A percentile compares a stretch with the other conserved stretches of the same genome.
Conservation (phyloP, 2,797 vertebrate genomes). For the Huso huso region DNA sequence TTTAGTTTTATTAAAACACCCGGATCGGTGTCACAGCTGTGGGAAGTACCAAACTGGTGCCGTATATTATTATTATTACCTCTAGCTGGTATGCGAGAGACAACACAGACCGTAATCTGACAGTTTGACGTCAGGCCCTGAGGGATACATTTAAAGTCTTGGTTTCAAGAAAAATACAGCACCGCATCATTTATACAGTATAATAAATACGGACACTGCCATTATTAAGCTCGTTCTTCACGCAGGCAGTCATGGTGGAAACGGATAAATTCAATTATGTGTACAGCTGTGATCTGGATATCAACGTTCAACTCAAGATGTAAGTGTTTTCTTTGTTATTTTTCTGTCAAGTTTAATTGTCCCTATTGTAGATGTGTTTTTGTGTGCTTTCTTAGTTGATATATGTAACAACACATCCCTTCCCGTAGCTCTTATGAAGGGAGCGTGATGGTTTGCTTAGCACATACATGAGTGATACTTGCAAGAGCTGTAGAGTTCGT, state of each 20-base stretch:
- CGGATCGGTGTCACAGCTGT: background rate
- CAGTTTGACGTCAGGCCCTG: background rate
- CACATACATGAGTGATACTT: no score
- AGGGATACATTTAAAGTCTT: background rate
- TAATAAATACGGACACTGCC: background rate
- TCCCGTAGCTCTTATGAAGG: no score
- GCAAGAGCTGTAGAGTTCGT: no score
- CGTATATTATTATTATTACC: background rate
- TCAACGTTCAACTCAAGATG: constrained; percentile 96
- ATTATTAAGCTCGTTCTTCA: background rate
- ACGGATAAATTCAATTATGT: constrained; percentile 88
- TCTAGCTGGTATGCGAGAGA: background rate
- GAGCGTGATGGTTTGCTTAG: no score
- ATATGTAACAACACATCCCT: no score
- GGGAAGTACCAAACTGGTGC: background rate
- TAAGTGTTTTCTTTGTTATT: constrained; percentile 50
- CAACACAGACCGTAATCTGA: no score
- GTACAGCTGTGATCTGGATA: constrained; percentile 92
- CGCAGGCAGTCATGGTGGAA: constrained; percentile 54
- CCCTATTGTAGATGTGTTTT: no score
- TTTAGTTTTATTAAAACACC: background rate
- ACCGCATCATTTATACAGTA: background rate
- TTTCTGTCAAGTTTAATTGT: no score
- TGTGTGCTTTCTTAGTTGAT: no score
- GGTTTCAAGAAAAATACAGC: background rate